Base-by-base conservation (phyloP, 2,888 invertebrate species). In the Cerastis rubricosa region DNA sequence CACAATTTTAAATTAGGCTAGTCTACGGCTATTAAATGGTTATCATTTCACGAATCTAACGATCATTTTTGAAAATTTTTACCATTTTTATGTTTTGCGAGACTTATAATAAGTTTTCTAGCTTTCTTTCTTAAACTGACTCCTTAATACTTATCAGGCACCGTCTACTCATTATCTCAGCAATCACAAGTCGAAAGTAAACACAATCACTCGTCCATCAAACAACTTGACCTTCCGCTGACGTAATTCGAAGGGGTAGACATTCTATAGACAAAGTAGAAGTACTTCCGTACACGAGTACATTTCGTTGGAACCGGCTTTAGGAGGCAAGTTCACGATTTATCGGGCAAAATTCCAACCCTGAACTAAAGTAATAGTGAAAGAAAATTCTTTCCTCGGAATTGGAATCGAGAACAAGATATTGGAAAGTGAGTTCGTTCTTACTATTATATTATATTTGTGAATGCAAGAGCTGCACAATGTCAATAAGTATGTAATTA, bases 191-290 rank as follows among this genome's bases (percentile, higher is more conserved):
- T 22, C 22, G 19, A 66, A 68, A 68, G 59, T 61, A 84, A 71
- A 51, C 51, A 9, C 40, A 76, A 47, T 51, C 61, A 71, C 54
- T 71, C 54, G 40, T 64, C 35, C 54, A 40, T 64, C 35, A 70
- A 81, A 72, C 63, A n/a, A 63, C 29, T 25, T 63, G 82, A 65
- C 83, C 72, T 85, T 81, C 25, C 17, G 8, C 14, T 82, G 66
- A 77, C 77, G 85, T 85, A 61, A 85, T 71, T 49, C 29, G 54
- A 85, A 74, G 51, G 78, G 78, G 73, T 69, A 72, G 40, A 83
- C 65, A 12, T 19, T 54, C 17, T 68, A 81, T 35, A 80, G 29
- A 69, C 71, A 12, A 63, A 61, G 35, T 35, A 35, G 67, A 51
- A 69, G 54, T 61, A 70, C 43, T 64, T 49, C 51, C 45, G 66